Base-by-base conservation (phyloP, 2,888 invertebrate species). In the Philaethria dido region DNA sequence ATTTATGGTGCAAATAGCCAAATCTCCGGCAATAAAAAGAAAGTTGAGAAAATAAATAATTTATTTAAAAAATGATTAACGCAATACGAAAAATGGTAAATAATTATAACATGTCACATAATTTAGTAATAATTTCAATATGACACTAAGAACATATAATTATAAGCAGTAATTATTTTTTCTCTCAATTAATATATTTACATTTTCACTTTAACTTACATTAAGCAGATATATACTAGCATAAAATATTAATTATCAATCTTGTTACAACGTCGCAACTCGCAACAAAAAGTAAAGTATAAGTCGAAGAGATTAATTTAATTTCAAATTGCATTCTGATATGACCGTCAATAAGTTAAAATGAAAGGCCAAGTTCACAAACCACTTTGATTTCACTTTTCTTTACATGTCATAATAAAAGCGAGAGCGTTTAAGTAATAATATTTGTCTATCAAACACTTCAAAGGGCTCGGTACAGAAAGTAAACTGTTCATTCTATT, bases 371-470 rank as follows among this genome's bases (percentile, higher is more conserved):
- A 71, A 74, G 72, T 73, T 73, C 74, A 73, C 44, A 70, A 70
- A 69, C 65, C 68, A 55, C 55, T 69, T 66, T 66, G 69, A 72
- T 74, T 73, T 76, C 74, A 77, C 76, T 77, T 78, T 74, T 72
- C 74, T 68, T 65, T 54, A 74, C 72, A 74, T 74, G 74, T 75
- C 73, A 72, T 71, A 72, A 73, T 74, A 73, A 77, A 76, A 77
- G 68, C 72, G 75, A 78, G 75, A 78, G 79, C 76, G 71, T 71
- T 69, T 62, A 33, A 62, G 64, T 60, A 72, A 73, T 71, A 76
- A 76, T 74, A 74, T 76, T 75, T 75, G 72, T 75, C 74, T 73
- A 72, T 68, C 74, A 70, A 71, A 70, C 69, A 72, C 22, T 50
- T 55, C 48, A 67, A 72, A 71, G 66, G 72, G 66, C 65, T 71